Base-by-base conservation (phyloP, 2,113 vertebrate genomes). In the Brachionichthys hirsutus region DNA sequence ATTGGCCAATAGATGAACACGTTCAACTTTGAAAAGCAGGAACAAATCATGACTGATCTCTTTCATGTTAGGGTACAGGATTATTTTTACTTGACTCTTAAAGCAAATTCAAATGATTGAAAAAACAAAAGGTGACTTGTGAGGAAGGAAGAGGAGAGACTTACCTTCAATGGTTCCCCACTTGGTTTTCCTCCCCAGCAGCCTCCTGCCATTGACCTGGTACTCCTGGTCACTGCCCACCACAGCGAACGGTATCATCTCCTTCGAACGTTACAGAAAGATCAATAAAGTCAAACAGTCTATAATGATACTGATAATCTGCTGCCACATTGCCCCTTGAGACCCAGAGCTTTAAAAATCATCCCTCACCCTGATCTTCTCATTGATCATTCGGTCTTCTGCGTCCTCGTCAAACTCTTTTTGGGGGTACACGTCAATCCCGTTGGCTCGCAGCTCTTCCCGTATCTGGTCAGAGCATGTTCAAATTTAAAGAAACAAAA, bases 151-250 rank as follows among this genome's bases (percentile, higher is more conserved):
- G n/a, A 18, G 24, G 24, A 30, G 24, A 30, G 24, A 46, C 19
- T 2, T 24, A 99, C 97, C 97, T 98, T 99, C 97, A 56, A 99
- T 98, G 77, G 95, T 98, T 80, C 97, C 97, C 97, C 97, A 99
- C 58, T 98, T 98, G 73, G 97, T 99, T 85, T 98, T 99, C 73
- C 97, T 93, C 51, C 97, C 97, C 48, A 98, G 92, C 78, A 99
- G 94, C 85, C 96, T 90, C 82, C 94, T 93, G 80, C 97, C 97
- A 0, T 99, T 98, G 63, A 98, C 94, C 78, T 98, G 97, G 83
- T 98, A 98, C 77, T 99, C 97, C 58, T 98, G 97, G 85, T 99
- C 95, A 49, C 97, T 99, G 79, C 97, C 97, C 73, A 99, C 97
- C 80, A 99, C 97, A 0, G 97, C 97, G 54, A 99, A 99, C 0